These are phyloP conservation scores for Chymomyza fuscimana DNA, from an alignment of 2,888 invertebrate genomes.

Conservation along the genomic window DNA sequence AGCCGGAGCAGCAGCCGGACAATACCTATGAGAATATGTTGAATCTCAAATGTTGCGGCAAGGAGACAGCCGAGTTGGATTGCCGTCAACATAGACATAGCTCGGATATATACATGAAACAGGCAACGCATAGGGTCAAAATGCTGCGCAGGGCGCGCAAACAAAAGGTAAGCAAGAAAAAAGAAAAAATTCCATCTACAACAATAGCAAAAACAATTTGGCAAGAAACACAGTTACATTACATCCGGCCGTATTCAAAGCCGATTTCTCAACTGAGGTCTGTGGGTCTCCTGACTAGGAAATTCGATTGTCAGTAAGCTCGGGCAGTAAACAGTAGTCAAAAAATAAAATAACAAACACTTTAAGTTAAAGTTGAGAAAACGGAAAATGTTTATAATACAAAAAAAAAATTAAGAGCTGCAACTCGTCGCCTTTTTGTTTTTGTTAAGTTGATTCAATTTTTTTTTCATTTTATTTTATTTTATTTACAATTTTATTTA, in stretches of 20 bases:
- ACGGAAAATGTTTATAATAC: background rate
- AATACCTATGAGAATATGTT: slow-evolving; percentile 78
- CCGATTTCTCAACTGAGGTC: background rate
- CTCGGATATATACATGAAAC: slow-evolving; percentile 77
- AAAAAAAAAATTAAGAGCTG: slow-evolving; percentile 10
- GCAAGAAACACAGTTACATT: background rate
- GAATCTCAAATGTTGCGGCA: slow-evolving; percentile 76
- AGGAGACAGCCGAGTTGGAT: slow-evolving; percentile 39
- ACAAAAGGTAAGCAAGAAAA: slow-evolving; percentile 76
- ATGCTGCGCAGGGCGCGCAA: slow-evolving; percentile 79
- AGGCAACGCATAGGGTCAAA: slow-evolving; percentile 78
- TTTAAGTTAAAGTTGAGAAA: background rate
- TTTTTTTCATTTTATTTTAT: slow-evolving; percentile 41
- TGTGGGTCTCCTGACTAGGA: background rate
- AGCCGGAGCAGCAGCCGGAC: slow-evolving; percentile 53
- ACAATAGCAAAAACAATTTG: slow-evolving; percentile 6
- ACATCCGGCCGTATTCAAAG: background rate
- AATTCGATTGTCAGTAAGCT: slow-evolving; percentile 1
- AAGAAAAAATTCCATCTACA: background rate
- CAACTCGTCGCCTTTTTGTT: slow-evolving; percentile 22
- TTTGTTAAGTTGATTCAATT: slow-evolving; percentile 31
- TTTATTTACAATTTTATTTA: slow-evolving; percentile 44
- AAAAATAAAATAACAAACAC: background rate
- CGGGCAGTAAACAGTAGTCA: background rate
- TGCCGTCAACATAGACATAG: slow-evolving; percentile 43